These are phyloP conservation scores for Saccopteryx leptura DNA, from an alignment of 2,113 vertebrate species.

Conservation along the genomic window DNA sequence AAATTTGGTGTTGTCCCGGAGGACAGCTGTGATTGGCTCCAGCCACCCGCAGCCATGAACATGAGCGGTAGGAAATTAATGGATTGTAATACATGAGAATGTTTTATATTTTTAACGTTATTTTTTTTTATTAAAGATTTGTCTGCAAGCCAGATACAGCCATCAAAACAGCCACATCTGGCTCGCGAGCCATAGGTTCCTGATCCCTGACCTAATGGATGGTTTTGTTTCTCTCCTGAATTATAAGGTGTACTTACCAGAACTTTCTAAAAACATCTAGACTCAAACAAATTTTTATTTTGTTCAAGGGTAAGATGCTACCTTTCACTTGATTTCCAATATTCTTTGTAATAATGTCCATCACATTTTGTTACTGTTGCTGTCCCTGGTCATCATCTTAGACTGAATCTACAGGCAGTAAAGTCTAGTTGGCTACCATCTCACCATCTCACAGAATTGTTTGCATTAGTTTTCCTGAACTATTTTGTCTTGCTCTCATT, in stretches of 20 bases:
- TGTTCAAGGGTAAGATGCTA: background rate
- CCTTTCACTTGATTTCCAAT: background rate
- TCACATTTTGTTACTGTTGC: background rate
- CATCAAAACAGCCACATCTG: too few species aligned
- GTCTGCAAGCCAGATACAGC: too few species aligned
- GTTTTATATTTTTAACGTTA: too few species aligned
- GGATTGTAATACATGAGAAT: too few species aligned
- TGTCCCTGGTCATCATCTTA: background rate
- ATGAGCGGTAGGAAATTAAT: too few species aligned
- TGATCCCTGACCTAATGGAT: too few species aligned
- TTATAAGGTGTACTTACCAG: background rate
- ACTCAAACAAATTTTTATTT: background rate
- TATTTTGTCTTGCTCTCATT: background rate
- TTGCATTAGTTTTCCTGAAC: background rate
- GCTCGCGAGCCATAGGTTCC: too few species aligned
- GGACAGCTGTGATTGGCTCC: too few species aligned
- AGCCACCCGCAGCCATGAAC: too few species aligned
- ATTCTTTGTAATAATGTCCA: background rate
- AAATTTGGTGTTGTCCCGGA: too few species aligned
- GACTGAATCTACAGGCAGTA: background rate
- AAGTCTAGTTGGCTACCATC: background rate
- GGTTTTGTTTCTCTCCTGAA: too few species aligned
- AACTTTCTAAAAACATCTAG: background rate
- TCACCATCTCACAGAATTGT: background rate
- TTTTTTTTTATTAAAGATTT: too few species aligned